A percentile compares a stretch with the other conserved stretches of the same genome.
phyloP scores from a whole-genome alignment of 2,888 invertebrate genomes.

The Xestia ashworthii region DNA sequence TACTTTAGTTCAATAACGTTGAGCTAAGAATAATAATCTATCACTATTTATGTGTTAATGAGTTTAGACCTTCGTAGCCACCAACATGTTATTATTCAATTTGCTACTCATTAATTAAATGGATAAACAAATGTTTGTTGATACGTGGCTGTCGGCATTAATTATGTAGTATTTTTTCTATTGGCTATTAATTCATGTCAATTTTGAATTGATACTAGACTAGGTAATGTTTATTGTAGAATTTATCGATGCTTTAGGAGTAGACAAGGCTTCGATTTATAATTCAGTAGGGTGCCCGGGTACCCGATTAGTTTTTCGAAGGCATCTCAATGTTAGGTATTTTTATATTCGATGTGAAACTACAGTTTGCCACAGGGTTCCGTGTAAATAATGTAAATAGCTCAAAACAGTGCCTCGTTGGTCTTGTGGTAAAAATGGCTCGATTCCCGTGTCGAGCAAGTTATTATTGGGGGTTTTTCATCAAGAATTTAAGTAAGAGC shows the following conservation, averaged over 20 bases:
- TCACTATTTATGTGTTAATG: constrained; percentile 9
- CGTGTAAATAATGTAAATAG: too few species aligned
- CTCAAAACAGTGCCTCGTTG: too few species aligned
- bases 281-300: neutral
- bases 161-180: constrained; percentile 17
- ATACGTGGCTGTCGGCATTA: neutral
- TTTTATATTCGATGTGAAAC: neutral
- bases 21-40: neutral
- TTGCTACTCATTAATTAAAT: constrained; percentile 21
- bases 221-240: neutral
- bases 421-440: too few species aligned
- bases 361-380: neutral
- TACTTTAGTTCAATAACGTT: constrained; percentile 19
- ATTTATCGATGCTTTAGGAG: neutral
- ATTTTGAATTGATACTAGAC: constrained; percentile 1
- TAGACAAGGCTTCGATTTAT: neutral
- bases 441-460: too few species aligned
- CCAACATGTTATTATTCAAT: constrained; percentile 23
- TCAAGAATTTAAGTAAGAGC: too few species aligned
- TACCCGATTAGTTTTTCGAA: neutral
- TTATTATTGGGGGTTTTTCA: too few species aligned
- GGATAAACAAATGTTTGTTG: constrained; percentile 31
- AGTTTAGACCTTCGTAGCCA: constrained; percentile 13
- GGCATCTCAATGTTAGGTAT: neutral
- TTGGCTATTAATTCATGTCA: constrained; percentile 21